Evolutionary conservation across 2,797 vertebrate species (phyloP).

Genomic region (Chelmon rostratus): DNA sequence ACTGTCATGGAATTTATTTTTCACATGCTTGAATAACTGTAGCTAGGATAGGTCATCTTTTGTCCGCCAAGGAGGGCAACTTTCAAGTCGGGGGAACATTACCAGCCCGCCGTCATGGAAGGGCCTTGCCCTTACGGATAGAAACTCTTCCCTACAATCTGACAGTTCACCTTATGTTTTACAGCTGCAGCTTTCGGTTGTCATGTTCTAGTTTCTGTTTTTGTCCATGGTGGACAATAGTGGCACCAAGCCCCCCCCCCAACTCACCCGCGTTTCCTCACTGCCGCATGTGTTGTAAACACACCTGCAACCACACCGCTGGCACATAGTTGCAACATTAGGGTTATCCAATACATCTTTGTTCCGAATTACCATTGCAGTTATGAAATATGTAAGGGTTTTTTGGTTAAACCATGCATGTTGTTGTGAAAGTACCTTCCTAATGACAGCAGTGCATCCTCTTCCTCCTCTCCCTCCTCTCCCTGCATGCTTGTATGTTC

Average conservation of each 20-base stretch:
- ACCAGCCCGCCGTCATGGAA: neutral
- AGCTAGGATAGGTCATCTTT: constrained; percentile 47
- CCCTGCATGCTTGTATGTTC: neutral
- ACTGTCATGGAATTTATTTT: neutral
- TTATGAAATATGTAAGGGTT: neutral
- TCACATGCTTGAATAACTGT: neutral
- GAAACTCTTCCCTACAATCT: neutral
- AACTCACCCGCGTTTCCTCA: constrained; percentile 33
- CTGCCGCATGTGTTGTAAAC: constrained; percentile 65
- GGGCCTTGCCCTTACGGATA: constrained; percentile 34
- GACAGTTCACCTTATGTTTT: neutral
- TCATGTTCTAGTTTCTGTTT: neutral
- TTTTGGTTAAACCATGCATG: neutral
- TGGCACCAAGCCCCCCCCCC: constrained; percentile 11
- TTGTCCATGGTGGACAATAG: constrained; percentile 8
- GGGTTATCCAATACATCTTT: neutral
- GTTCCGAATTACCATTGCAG: neutral
- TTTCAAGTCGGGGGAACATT: constrained; percentile 48
- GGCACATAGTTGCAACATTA: neutral
- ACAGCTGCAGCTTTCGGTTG: neutral
- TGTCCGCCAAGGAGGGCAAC: constrained; percentile 60
- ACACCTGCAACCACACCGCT: constrained; percentile 8
- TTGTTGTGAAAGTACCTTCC: neutral
- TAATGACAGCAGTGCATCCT: constrained; percentile 3
- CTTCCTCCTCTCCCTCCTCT: neutral